Percentiles rank a stretch among this genome's conserved stretches.
Conservation (phyloP, 2,113 vertebrate genomes). For the Chamaetylas fuelleborni region DNA sequence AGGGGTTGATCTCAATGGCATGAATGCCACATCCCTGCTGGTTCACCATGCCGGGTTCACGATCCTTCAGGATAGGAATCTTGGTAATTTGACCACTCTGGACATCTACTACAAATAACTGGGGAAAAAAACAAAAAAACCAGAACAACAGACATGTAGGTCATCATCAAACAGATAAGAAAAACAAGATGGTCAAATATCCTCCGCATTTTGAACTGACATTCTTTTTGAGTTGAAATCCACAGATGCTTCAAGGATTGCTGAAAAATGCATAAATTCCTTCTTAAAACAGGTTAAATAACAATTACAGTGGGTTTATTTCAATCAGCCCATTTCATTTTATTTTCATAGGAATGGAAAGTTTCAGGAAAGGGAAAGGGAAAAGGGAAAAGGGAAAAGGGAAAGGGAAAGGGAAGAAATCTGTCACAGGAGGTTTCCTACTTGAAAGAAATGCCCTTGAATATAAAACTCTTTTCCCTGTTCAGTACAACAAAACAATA, state of each 20-base stretch:
- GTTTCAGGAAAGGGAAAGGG: background rate
- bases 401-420: background rate
- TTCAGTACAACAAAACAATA: background rate
- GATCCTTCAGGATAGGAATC: conserved; percentile 95
- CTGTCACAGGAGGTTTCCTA: background rate
- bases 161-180: background rate
- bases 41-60: conserved; percentile 79
- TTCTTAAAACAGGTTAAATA: background rate
- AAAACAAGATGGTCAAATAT: background rate
- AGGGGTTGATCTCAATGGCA: conserved; percentile 95
- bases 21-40: conserved; percentile 97
- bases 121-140: background rate
- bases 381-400: no score
- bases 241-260: background rate
- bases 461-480: background rate
- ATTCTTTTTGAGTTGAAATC: background rate
- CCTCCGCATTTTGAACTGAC: background rate
- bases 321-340: background rate
- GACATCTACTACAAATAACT: conserved; percentile 97
- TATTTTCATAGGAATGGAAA: background rate
- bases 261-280: background rate
- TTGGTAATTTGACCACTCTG: conserved; percentile 93
- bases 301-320: background rate
- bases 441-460: background rate
- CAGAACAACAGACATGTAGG: background rate